Evolutionary conservation across 2,797 vertebrate genomes (phyloP), one percentile per base, ranked within the genome.

Genomic region (Coregonus suidteri): DNA sequence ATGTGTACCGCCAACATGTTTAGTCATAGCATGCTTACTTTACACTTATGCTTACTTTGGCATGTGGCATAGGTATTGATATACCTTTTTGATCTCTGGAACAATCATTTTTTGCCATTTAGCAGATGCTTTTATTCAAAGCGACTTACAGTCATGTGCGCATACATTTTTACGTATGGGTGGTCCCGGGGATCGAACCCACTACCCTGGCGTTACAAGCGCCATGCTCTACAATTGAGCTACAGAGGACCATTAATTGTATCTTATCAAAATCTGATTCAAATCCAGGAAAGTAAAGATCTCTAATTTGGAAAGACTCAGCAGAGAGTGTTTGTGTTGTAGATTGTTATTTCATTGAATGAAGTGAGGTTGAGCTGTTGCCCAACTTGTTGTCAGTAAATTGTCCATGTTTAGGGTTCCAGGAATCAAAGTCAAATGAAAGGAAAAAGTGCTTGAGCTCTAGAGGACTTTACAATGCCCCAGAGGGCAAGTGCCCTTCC

Each of bases 361-460:
- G 15, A 86, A 92, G 89, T 2, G 15, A 73, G 20, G 79, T 85
- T 87, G 82, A 90, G 75, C 78, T 85, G 75, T 90, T 91, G 81
- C 85, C 86, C 82, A 89, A 88, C 85, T 80, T 83, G 77, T 89
- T 90, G 88, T 90, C 76, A 81, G 81, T 77, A 85, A 88, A 89
- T 77, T 14, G 30, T 75, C 66, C 34, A 66, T 51, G 68, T 88
- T 90, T 88, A 87, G 80, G 87, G 91, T 92, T 93, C 89, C 91
- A 87, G 89, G 90, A 93, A 91, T 89, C 88, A 85, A 86, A 88
- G 85, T 85, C 67, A 89, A 89, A 89, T 80, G 79, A 85, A 76
- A 77, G 72, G 76, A 82, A 74, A 82, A 79, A 81, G 3, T 4
- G 31, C 76, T 83, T 0, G 25, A 77, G 82, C 79, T 85, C 81